Evolutionary conservation across 2,888 invertebrate species (phyloP), one percentile per base, ranked within the genome.

Genomic region (Netelia inedita): DNA sequence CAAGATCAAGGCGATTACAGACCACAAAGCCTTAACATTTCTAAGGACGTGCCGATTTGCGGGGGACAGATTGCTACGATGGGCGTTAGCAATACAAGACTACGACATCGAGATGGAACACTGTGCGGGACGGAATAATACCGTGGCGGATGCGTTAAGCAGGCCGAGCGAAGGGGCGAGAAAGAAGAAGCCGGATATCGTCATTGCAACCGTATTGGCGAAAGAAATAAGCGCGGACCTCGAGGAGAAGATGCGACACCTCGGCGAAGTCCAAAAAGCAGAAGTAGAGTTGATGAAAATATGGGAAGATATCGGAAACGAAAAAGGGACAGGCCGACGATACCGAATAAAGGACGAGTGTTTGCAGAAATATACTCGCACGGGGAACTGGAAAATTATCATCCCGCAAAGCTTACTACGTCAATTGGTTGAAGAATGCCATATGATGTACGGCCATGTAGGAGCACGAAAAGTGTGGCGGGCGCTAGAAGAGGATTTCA

Each of bases 41-140:
- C 19, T 81, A 3, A 16, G 23, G 16, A 35, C 50, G 11, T 61
- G 63, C n/a, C 23, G 19, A 3, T 41, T 63, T 0, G 79, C n/a
- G n/a, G n/a, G n/a, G n/a, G n/a, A n/a, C n/a, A n/a, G n/a, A n/a
- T n/a, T n/a, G n/a, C n/a, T n/a, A n/a, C n/a, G n/a, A 21, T 28
- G 3, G 41, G 71, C 0, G 59, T 50, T 0, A 41, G n/a, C n/a
- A n/a, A n/a, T 61, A 1, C 78, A 68, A 16, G 78, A 78, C 11
- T 78, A 78, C 57, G 11, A 53, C n/a, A 16, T 65, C 3, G 35
- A 16, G 46, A 71, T 79, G 10, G 19, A 79, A 11, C 61, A 71
- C n/a, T 79, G 79, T 2, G 2, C 11, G n/a, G n/a, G n/a, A n/a
- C n/a, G n/a, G n/a, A n/a, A n/a, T n/a, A n/a, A n/a, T n/a, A n/a